Base-by-base conservation (phyloP, 2,888 invertebrate species). In the Coleophora deauratella region DNA sequence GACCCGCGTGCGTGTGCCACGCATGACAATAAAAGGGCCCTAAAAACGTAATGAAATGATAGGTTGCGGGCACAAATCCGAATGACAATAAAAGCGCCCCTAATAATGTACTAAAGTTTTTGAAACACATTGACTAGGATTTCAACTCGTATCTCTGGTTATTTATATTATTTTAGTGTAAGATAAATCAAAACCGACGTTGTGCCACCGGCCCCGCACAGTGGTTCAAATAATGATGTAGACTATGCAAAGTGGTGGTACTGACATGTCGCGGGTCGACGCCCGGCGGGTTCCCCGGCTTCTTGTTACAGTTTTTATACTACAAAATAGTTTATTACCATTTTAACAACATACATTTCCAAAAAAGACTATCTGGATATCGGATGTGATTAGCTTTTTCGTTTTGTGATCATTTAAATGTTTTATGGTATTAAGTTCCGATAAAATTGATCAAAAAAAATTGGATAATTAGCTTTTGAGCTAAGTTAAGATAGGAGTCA, bases 211-310 rank as follows among this genome's bases (percentile, higher is more conserved):
- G 45, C 12, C 60, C 46, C 4, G 13, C 37, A 15, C 42, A 45
- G 40, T 45, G 40, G 39, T 51, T 52, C 61, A 71, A 75, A 82
- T 81, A 82, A 82, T 81, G 82, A 82, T 75, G 79, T 80, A 71
- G 77, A 52, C 66, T 59, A 80, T 80, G 80, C 76, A 76, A 73
- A 76, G 68, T 64, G 67, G 66, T 51, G 53, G 66, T 80, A 76
- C 75, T 81, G 82, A 82, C 79, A 78, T 73, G 78, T 75, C 66
- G 62, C 44, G 56, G 55, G 81, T 79, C 82, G 75, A 72, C 77
- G 78, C 50, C 77, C 80, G 64, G 46, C 35, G 44, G 47, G 60
- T 59, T 70, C 72, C 72, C 57, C 61, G 62, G 66, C 55, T 66
- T 65, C 66, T 72, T 71, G 59, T 68, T 72, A 63, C 59, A 49